phyloP scores from a whole-genome alignment of 2,888 invertebrate species.

The Cephus pulcher region DNA sequence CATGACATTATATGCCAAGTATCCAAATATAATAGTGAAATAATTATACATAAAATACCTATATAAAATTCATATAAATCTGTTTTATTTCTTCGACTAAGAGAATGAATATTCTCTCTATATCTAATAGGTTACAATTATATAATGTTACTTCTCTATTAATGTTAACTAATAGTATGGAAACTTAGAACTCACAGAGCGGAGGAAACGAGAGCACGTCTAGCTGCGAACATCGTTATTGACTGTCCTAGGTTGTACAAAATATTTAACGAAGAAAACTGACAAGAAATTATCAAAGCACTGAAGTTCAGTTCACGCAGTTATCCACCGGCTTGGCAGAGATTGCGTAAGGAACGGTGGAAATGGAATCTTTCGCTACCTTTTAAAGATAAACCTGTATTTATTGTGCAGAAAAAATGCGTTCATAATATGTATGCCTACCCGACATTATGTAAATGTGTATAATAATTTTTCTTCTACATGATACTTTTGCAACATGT shows the following conservation, averaged over 20 bases:
- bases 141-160: slow-evolving; percentile 32
- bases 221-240: slow-evolving; percentile 43
- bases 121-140: slow-evolving; percentile 47
- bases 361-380: not conserved
- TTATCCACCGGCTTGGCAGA: not conserved
- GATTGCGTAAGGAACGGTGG: slow-evolving; percentile 14
- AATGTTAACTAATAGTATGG: not conserved
- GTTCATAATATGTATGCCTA: not conserved
- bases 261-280: slow-evolving; percentile 11
- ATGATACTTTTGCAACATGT: not conserved
- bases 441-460: not conserved
- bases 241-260: not conserved
- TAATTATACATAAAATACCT: not conserved
- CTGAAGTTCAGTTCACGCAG: not conserved
- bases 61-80: slow-evolving; percentile 8
- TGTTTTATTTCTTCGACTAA: not conserved
- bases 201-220: slow-evolving; percentile 37
- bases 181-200: slow-evolving; percentile 40
- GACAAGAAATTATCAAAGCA: slow-evolving; percentile 9
- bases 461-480: not conserved
- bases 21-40: not conserved
- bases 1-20: not conserved
- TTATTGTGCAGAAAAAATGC: not conserved
- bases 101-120: not conserved
- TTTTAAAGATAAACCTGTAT: not conserved